Base-by-base conservation (phyloP, 2,113 vertebrate genomes). In the Mirounga angustirostris region DNA sequence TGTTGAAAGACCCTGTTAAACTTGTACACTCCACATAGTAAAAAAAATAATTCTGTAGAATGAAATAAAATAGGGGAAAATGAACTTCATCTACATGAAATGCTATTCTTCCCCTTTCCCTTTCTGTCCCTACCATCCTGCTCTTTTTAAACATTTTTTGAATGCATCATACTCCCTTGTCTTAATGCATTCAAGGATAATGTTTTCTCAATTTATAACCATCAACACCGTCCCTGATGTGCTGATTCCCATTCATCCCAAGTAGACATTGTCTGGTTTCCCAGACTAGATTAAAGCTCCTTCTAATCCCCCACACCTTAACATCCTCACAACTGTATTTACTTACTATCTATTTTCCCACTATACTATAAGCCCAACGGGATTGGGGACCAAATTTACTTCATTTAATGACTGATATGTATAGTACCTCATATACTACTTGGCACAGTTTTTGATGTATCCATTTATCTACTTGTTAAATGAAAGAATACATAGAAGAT, bases 11-110 rank as follows among this genome's bases (percentile, higher is more conserved):
- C 30, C 19, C 30, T 24, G 22, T 71, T 86, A 59, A 40, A 40
- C 4, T 56, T 83, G 21, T 40, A 81, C 56, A 81, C 4, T 12
- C 28, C 16, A 46, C 18, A 22, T 58, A 24, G 5, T 33, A 24
- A 89, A 82, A 89, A 36, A 9, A 50, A 52, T 71, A 11, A 74
- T 78, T 76, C 58, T 83, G 76, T 33, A 43, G 2, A 74, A 94
- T 71, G 14, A 91, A 94, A 91, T 9, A 67, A 87, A 94, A 91
- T 10, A 82, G 74, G 18, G 36, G 56, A 81, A 95, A 97, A 69
- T 61, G 43, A 89, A 40, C 33, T 40, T 82, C 33, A 54, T 90
- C 9, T n/a, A 67, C 28, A 82, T 21, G 16, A 86, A 80, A 21
- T 80, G 8, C 3, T 61, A 26, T 40, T 89, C 9, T 92, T 80